A percentile compares a stretch with the other conserved stretches of the same genome.
These are phyloP conservation scores for Trichogramma dendrolimi DNA, from an alignment of 2,888 invertebrate species.

Conservation along the genomic window DNA sequence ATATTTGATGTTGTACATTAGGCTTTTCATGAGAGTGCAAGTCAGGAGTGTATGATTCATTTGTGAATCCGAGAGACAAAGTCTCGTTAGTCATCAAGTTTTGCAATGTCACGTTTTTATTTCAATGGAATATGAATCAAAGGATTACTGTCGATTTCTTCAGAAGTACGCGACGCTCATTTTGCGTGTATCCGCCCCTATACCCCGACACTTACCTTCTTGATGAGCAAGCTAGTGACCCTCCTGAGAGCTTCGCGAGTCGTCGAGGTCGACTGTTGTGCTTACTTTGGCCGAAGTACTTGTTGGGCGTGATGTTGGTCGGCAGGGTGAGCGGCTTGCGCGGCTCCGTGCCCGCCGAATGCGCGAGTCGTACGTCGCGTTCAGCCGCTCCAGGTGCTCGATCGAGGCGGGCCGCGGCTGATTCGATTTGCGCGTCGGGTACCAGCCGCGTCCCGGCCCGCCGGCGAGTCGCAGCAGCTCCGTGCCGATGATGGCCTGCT, in stretches of 20 bases:
- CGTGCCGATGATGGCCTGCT: constrained; percentile 66
- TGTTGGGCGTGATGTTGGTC: constrained; percentile 77
- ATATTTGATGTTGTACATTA: too few relatives aligned
- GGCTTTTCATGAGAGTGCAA: too few relatives aligned
- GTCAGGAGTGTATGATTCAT: too few relatives aligned
- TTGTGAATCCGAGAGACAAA: too few relatives aligned
- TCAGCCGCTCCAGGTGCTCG: constrained; percentile 76
- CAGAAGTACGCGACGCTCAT: too few relatives aligned
- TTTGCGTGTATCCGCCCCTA: constrained; percentile 10
- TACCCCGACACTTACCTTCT: constrained; percentile 64
- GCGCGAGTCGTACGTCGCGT: constrained; percentile 48
- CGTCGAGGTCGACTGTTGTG: constrained; percentile 70
- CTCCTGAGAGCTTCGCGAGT: constrained; percentile 76
- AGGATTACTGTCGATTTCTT: too few relatives aligned
- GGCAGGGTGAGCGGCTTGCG: constrained; percentile 83
- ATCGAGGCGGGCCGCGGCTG: constrained; percentile 77
- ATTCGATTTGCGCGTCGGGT: constrained; percentile 64
- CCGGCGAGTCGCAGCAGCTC: constrained; percentile 75
- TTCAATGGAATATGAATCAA: too few relatives aligned
- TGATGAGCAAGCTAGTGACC: constrained; percentile 83
- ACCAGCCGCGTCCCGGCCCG: constrained; percentile 82
- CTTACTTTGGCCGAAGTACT: constrained; percentile 67
- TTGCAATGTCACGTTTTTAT: too few relatives aligned
- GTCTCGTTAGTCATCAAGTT: too few relatives aligned
- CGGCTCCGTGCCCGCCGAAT: constrained; percentile 55